Conservation (phyloP, 1,140 invertebrate species). For the Capitella teleta region DNA sequence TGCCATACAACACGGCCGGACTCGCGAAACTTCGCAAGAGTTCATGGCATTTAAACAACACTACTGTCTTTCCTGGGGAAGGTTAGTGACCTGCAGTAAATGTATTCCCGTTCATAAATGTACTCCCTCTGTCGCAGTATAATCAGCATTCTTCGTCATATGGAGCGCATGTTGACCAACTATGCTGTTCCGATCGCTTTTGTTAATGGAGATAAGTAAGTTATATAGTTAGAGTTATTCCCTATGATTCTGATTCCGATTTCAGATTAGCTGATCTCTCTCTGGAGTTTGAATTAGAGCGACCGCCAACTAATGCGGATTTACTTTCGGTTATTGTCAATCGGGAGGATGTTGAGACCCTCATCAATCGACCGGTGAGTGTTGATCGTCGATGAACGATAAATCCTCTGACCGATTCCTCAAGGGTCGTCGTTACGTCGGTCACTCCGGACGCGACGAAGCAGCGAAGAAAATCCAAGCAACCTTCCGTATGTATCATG, state of each 20-base stretch:
- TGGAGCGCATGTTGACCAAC: constrained; percentile 30
- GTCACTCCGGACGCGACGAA: constrained; percentile 24
- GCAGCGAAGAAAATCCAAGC: constrained; percentile 37
- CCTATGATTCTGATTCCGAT: no score
- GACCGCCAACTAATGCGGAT: constrained; percentile 25
- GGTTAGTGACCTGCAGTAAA: constrained; percentile 18
- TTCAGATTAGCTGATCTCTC: constrained; percentile 36
- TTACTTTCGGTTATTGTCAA: constrained; percentile 34
- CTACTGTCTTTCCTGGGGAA: constrained; percentile 37
- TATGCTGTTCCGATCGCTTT: constrained; percentile 38
- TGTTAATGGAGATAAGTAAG: constrained; percentile 38
- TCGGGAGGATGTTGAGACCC: constrained; percentile 34
- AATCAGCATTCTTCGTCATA: constrained; percentile 29
- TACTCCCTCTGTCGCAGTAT: constrained; percentile 21
- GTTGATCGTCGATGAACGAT: not conserved
- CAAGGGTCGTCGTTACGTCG: constrained; percentile 29
- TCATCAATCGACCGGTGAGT: constrained; percentile 34
- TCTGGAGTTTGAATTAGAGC: constrained; percentile 36
- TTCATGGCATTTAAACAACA: constrained; percentile 38
- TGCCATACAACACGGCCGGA: constrained; percentile 35
- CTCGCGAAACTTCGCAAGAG: constrained; percentile 28
- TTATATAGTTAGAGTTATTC: not conserved
- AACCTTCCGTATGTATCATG: constrained; percentile 28
- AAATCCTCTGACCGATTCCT: not conserved
- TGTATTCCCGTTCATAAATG: not conserved